Conservation (phyloP, 2,888 invertebrate genomes). For the Globia sparganii region DNA sequence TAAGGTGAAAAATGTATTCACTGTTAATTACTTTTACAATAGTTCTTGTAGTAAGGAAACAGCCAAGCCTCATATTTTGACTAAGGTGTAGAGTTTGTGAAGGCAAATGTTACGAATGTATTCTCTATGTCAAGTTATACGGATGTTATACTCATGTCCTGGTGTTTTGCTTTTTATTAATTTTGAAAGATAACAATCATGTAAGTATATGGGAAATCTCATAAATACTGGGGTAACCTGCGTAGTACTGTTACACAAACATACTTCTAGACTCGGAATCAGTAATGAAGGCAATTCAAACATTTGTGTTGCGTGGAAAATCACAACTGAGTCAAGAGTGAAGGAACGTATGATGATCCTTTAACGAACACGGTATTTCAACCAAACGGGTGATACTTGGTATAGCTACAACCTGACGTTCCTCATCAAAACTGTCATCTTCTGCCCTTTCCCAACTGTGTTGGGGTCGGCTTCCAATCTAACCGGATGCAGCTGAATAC, state of each 20-base stretch:
- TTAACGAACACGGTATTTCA: background rate
- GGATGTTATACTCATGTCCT: background rate
- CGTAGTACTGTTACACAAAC: slow-evolving; percentile 16
- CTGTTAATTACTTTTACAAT: too few species aligned
- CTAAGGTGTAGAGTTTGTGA: too few species aligned
- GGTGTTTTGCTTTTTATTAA: slow-evolving; percentile 19
- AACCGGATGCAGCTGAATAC: background rate
- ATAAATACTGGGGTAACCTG: background rate
- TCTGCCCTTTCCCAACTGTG: background rate
- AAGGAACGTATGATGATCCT: background rate
- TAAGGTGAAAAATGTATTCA: too few species aligned
- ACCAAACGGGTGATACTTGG: background rate
- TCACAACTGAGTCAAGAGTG: slow-evolving; percentile 10
- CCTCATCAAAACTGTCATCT: background rate
- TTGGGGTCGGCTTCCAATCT: too few species aligned
- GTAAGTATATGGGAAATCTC: slow-evolving; percentile 5
- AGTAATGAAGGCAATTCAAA: slow-evolving; percentile 30
- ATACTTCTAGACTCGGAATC: slow-evolving; percentile 14
- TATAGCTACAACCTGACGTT: background rate
- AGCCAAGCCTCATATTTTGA: too few species aligned
- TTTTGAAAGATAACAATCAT: slow-evolving; percentile 10
- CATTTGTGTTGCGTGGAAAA: slow-evolving; percentile 5
- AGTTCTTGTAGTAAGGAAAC: too few species aligned
- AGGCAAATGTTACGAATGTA: slow-evolving; percentile 25
- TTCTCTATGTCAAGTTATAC: slow-evolving; percentile 16